These are phyloP conservation scores for Parazoanthus swiftii DNA, from an alignment of 92 coral and sea anemone species.

Conservation along the genomic window DNA sequence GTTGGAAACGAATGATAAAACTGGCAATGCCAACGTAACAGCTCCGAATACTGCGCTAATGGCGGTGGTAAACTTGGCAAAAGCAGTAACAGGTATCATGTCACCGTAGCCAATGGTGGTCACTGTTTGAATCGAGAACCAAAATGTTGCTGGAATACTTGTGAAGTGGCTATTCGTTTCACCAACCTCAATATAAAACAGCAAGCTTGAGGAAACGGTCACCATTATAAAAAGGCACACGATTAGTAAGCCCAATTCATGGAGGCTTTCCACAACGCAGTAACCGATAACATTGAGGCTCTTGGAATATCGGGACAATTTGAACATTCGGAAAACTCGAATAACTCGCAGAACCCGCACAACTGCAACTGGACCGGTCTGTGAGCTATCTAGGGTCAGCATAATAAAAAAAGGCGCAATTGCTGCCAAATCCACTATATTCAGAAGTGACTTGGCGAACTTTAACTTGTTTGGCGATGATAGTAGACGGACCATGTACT, in stretches of 20 bases:
- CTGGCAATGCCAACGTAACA: conserved; percentile 87
- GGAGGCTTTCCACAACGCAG: conserved; percentile 83
- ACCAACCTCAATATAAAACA: conserved; percentile 81
- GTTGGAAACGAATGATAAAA: conserved; percentile 91
- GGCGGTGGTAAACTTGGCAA: conserved; percentile 81
- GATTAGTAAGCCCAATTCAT: conserved; percentile 82
- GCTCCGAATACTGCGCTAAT: conserved; percentile 94
- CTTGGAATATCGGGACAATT: conserved; percentile 89
- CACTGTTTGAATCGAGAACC: conserved; percentile 94
- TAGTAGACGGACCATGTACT: conserved; percentile 65
- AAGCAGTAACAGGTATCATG: conserved; percentile 75
- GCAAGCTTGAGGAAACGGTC: conserved; percentile 74
- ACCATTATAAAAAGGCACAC: conserved; percentile 83
- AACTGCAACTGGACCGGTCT: conserved; percentile 69
- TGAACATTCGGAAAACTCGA: conserved; percentile 92
- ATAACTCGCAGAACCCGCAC: conserved; percentile 83
- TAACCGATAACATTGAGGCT: conserved; percentile 94
- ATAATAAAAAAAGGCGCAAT: conserved; percentile 72
- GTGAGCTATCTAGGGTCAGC: conserved; percentile 49
- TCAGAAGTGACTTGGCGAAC: conserved; percentile 63
- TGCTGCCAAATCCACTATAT: conserved; percentile 72
- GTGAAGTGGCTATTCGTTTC: conserved; percentile 60
- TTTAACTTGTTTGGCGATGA: conserved; percentile 66
- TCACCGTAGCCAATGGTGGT: conserved; percentile 99
- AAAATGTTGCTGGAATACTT: conserved; percentile 93